A percentile compares a stretch with the other conserved stretches of the same genome.
Conservation (phyloP, 2,113 vertebrate genomes). For the Galbula dea region DNA sequence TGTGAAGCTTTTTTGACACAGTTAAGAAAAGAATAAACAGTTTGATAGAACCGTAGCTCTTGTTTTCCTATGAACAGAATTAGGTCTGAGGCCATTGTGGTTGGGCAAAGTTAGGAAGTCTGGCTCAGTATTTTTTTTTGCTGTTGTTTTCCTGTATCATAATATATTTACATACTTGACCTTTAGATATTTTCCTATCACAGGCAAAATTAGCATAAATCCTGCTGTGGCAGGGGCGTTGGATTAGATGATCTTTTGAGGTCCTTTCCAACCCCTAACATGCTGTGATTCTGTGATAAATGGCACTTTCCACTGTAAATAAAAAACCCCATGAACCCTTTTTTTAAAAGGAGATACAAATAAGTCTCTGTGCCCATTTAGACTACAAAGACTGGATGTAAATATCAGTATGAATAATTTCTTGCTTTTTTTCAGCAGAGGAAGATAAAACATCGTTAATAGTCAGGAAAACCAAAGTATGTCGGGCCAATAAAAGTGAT, state of each 20-base stretch:
- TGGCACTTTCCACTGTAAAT: neutral
- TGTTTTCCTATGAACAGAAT: neutral
- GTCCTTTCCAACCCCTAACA: too few species aligned
- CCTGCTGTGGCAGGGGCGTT: too few species aligned
- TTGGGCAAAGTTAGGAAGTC: neutral
- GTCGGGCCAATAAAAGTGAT: neutral
- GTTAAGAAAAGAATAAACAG: neutral
- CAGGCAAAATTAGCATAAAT: neutral
- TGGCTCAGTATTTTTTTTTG: neutral
- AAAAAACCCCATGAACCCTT: neutral
- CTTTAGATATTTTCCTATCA: neutral
- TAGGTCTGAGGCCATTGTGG: neutral
- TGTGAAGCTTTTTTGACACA: neutral
- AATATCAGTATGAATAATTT: neutral
- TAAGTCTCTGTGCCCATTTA: neutral
- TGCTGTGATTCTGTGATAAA: too few species aligned
- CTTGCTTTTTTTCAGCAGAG: conserved; percentile 59
- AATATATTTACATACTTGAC: neutral
- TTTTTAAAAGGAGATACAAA: neutral
- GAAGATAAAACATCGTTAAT: conserved; percentile 19
- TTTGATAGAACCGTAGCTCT: neutral
- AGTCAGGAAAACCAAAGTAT: neutral
- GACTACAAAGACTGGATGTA: neutral
- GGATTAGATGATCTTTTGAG: too few species aligned
- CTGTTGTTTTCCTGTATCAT: neutral